Evolutionary conservation across 2,797 vertebrate species (phyloP), one percentile per base, ranked within the genome.

Genomic region (Parotocinclus haroldoi): DNA sequence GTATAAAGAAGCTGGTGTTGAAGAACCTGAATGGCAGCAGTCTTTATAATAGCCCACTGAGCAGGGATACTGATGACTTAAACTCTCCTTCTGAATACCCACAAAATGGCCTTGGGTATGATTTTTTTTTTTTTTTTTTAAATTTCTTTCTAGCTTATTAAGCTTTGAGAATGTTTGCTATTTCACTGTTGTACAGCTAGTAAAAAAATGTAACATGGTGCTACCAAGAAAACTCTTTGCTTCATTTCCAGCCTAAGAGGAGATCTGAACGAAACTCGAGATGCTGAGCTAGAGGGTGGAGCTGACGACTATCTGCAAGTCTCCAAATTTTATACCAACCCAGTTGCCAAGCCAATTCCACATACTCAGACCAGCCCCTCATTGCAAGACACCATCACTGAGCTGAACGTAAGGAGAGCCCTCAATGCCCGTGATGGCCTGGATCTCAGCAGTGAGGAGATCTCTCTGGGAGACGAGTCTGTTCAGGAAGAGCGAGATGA

Each of bases 1-100:
- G 92, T 83, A 98, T 98, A 78, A 98, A 99, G 82, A 99, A 96
- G 51, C 82, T 99, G 65, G 93, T 96, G 36, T 83, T 99, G 85
- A 99, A 98, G 86, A 98, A 95, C 79, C 84, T 96, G 52, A 95
- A 87, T 63, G 87, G 80, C 73, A 95, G 88, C 81, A 94, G 79
- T 39, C 87, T 98, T 38, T 98, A 94, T 83, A 88, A 64, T 78
- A 94, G 92, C 1, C 92, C 93, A 0, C 54, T 87, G 54, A 91
- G 50, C 80, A 86, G 84, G 3, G 95, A 98, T 37, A 77, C 81
- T 0, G 92, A 98, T 1, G 94, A 97, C 81, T 82, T 95, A 0
- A 86, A 90, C 0, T 95, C 93, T 0, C 92, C 94, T 0, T 84
- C 92, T 0, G 91, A 93, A 63, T 96, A 95, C 51, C 92, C 93